Base-by-base conservation (phyloP, 30 jellyfish, hydroid and myxozoan genomes). In the Turritopsis dohrnii region DNA sequence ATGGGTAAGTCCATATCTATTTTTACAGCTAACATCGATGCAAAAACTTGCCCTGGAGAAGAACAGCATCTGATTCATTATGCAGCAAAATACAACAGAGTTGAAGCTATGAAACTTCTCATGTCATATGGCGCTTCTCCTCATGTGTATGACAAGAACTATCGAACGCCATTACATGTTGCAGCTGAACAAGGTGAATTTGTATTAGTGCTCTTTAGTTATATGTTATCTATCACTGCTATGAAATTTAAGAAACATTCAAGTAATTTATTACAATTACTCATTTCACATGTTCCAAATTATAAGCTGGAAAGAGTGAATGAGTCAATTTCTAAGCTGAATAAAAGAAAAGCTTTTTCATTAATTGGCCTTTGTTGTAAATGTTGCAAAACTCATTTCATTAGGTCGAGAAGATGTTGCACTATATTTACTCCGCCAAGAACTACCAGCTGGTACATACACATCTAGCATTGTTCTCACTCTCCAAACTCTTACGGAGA, bases 121-220 rank as follows among this genome's bases (percentile, higher is more conserved):
- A 24, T 74, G 83, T 20, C 28, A 21, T 30, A 74, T 24, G 83
- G 83, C 65, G 83, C 83, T 21, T 21, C 28, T 21, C 83, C 83
- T 7, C 24, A 23, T 29, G 83, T 24, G 24, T 26, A 7, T 21
- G 83, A 74, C 41, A 52, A 22, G 41, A 74, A 74, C 7, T 16
- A 0, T n/a, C 52, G 65, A 13, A 74, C 83, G 16, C 83, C 83
- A 21, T 24, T 74, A 16, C 41, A n/a, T 30, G 26, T 74, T n/a
- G 83, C 83, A 9, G 83, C 83, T 21, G 54, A 24, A 74, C 41
- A 74, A 21, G 83, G 83, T 74, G 0, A 23, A 71, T 69, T 41
- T 41, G n/a, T n/a, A 5, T 13, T 41, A 13, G 60, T 41, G 5
- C 9, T 3, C 5, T 41, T 41, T 41, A 3, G 60, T 41, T 41